phyloP scores from a whole-genome alignment of 2,113 vertebrate genomes.

The Eubucco bourcierii region DNA sequence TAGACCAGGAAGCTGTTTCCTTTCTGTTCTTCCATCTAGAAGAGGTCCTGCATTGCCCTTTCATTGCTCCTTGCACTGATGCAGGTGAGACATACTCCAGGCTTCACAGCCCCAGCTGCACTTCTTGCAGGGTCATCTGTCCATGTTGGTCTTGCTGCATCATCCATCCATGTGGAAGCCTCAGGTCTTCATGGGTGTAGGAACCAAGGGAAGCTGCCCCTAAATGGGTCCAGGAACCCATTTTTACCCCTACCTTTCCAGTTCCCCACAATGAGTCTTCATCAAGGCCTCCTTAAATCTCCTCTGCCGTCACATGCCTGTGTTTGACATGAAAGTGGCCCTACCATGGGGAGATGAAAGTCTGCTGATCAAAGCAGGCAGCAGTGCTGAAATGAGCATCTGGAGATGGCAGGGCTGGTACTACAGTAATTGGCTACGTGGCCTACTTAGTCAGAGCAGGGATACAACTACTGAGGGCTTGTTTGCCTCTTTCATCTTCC shows the following conservation, averaged over 20 bases:
- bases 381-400: constrained; percentile 43
- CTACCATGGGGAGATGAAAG: constrained; percentile 41
- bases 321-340: constrained; percentile 63
- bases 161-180: rapidly evolving
- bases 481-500: constrained; percentile 24
- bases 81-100: background rate
- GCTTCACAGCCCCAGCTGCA: background rate
- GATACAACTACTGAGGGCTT: background rate
- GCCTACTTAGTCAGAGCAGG: constrained; percentile 54
- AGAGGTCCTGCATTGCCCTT: background rate
- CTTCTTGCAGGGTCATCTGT: background rate
- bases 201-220: background rate
- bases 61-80: rapidly evolving
- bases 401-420: constrained; percentile 51
- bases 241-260: background rate
- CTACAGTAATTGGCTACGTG: constrained; percentile 52
- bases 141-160: rapidly evolving
- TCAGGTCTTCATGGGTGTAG: background rate
- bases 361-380: constrained; percentile 65
- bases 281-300: constrained; percentile 38
- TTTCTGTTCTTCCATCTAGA: background rate
- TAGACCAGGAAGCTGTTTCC: background rate
- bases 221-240: background rate
- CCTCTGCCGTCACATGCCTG: background rate
- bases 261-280: background rate